Conservation (phyloP, 2,797 vertebrate genomes). For the Sebastes nivosus region DNA sequence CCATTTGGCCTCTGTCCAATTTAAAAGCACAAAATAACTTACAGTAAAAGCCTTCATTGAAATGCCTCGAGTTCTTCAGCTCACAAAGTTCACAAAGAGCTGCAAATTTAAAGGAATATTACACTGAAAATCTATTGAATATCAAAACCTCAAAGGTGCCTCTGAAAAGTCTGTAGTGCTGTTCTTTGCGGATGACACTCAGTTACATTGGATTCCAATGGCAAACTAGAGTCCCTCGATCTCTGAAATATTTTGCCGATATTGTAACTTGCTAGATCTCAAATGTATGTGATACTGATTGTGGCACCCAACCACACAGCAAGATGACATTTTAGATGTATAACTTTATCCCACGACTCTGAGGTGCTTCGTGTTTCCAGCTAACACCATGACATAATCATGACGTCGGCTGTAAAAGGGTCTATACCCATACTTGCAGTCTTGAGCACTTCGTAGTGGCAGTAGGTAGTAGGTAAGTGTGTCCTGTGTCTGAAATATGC, state of each 20-base stretch:
- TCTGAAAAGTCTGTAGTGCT: neutral
- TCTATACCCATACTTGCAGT: neutral
- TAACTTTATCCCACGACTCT: too few species aligned
- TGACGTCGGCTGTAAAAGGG: too few species aligned
- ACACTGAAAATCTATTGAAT: neutral
- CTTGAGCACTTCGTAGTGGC: neutral
- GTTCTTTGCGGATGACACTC: neutral
- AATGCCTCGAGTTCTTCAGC: neutral
- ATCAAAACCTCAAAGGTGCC: neutral
- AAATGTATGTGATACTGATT: too few species aligned
- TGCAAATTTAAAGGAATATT: neutral
- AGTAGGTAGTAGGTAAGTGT: neutral
- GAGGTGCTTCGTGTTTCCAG: too few species aligned
- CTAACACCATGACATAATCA: too few species aligned
- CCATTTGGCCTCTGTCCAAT: constrained; percentile 4
- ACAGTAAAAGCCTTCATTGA: neutral
- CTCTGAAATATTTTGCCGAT: too few species aligned
- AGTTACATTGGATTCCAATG: neutral
- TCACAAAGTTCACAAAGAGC: neutral
- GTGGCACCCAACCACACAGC: too few species aligned
- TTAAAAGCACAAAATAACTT: neutral
- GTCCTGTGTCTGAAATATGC: neutral
- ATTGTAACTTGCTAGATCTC: too few species aligned
- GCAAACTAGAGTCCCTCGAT: too few species aligned
- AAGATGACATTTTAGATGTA: too few species aligned